phyloP scores from a whole-genome alignment of 2,888 invertebrate genomes.

The Eilema depressum region DNA sequence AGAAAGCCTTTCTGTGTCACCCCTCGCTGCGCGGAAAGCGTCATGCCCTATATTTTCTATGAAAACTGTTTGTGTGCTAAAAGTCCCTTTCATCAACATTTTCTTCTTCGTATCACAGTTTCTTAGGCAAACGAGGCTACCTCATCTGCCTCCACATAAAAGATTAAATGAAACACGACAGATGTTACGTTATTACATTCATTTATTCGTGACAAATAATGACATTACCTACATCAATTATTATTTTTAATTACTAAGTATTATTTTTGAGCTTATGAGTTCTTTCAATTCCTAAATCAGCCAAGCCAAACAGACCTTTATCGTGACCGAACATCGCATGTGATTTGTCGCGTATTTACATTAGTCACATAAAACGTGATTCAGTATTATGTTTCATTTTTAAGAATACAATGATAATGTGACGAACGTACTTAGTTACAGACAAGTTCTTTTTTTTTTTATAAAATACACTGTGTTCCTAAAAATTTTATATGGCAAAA shows the following conservation, averaged over 20 bases:
- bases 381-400: slow-evolving; percentile 41
- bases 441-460: slow-evolving; percentile 30
- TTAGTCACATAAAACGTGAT: slow-evolving; percentile 57
- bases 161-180: slow-evolving; percentile 53
- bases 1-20: slow-evolving; percentile 81
- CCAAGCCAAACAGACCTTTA: slow-evolving; percentile 71
- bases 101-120: slow-evolving; percentile 45
- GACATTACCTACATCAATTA: slow-evolving; percentile 73
- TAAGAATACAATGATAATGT: slow-evolving; percentile 36
- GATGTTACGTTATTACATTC: slow-evolving; percentile 73
- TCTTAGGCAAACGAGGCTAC: slow-evolving; percentile 40
- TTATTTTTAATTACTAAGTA: slow-evolving; percentile 72
- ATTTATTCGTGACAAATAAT: slow-evolving; percentile 81
- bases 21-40: slow-evolving; percentile 65
- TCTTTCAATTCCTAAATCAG: slow-evolving; percentile 84
- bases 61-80: slow-evolving; percentile 71
- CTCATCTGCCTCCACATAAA: slow-evolving; percentile 24
- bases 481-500: slow-evolving; percentile 38
- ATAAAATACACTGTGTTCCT: slow-evolving; percentile 50
- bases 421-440: slow-evolving; percentile 36
- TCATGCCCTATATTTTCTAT: slow-evolving; percentile 78
- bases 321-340: slow-evolving; percentile 58
- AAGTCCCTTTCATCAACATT: slow-evolving; percentile 56
- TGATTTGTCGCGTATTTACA: slow-evolving; percentile 60
- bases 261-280: slow-evolving; percentile 81